These are phyloP conservation scores for Carterocephalus palaemon DNA, from an alignment of 2,888 invertebrate species.

Conservation along the genomic window DNA sequence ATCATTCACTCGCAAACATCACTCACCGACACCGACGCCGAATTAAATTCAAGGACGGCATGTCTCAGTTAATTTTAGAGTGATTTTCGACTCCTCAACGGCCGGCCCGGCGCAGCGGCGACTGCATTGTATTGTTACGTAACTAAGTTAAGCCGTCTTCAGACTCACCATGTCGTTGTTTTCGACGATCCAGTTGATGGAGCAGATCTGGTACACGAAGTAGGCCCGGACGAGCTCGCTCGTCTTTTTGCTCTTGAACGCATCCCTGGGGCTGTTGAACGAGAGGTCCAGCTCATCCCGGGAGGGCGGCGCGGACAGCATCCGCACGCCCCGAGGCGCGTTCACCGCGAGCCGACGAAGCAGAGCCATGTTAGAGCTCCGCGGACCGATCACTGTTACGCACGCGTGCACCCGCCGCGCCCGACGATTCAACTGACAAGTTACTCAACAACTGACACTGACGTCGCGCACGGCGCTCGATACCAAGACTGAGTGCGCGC, in stretches of 20 bases:
- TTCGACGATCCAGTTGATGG: slow-evolving; percentile 91
- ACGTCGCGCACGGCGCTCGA: slow-evolving; percentile 55
- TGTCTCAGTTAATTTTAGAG: slow-evolving; percentile 44
- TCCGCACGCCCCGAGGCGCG: slow-evolving; percentile 57
- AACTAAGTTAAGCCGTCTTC: slow-evolving; percentile 53
- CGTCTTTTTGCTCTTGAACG: slow-evolving; percentile 97
- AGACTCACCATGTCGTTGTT: slow-evolving; percentile 93
- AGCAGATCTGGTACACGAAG: slow-evolving; percentile 94
- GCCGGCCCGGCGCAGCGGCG: slow-evolving; percentile 34
- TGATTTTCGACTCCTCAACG: slow-evolving; percentile 43
- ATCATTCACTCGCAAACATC: slow-evolving; percentile 25
- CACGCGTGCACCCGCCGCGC: slow-evolving; percentile 55
- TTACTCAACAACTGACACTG: slow-evolving; percentile 51
- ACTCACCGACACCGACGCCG: slow-evolving; percentile 33
- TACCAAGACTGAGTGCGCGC: slow-evolving; percentile 64
- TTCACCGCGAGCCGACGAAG: slow-evolving; percentile 63
- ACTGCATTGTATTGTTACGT: slow-evolving; percentile 52
- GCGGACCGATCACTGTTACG: slow-evolving; percentile 48
- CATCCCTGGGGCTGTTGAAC: slow-evolving; percentile 93
- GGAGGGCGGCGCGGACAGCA: slow-evolving; percentile 46
- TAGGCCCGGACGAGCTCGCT: slow-evolving; percentile 94
- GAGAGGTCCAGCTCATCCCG: slow-evolving; percentile 88
- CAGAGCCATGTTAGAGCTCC: slow-evolving; percentile 68
- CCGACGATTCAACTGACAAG: slow-evolving; percentile 39
- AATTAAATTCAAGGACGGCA: slow-evolving; percentile 47